Evolutionary conservation across 2,888 invertebrate genomes (phyloP).

Genomic region (Agriopis marginaria): DNA sequence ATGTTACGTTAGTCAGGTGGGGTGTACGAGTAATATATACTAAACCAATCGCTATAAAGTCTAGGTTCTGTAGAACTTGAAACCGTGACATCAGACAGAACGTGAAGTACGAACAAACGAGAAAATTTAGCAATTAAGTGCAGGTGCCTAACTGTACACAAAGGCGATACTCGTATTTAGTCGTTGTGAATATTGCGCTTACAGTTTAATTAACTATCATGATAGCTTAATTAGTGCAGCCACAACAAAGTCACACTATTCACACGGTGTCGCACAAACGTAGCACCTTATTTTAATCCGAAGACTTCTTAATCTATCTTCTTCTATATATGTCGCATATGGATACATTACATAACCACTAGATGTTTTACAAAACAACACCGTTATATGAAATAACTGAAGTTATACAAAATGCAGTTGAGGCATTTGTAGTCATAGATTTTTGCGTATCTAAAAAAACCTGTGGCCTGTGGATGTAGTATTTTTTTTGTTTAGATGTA

Average conservation of each 20-base stretch:
- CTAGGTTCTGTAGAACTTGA: slow-evolving; percentile 24
- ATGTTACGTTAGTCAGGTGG: background rate
- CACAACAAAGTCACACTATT: slow-evolving; percentile 24
- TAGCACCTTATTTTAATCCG: background rate
- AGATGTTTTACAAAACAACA: too few relatives aligned
- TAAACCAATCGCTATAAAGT: slow-evolving; percentile 1
- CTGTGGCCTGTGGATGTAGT: too few relatives aligned
- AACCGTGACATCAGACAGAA: slow-evolving; percentile 46
- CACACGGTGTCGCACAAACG: background rate
- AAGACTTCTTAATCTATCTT: too few relatives aligned
- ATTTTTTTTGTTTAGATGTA: too few relatives aligned
- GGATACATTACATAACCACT: too few relatives aligned
- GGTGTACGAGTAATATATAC: background rate
- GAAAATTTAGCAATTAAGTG: slow-evolving; percentile 62
- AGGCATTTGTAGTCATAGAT: too few relatives aligned
- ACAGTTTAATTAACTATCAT: slow-evolving; percentile 21
- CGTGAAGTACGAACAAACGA: slow-evolving; percentile 43
- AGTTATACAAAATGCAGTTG: too few relatives aligned
- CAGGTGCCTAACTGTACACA: background rate
- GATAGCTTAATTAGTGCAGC: slow-evolving; percentile 8
- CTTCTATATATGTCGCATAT: too few relatives aligned
- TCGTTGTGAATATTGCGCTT: background rate
- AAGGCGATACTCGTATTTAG: background rate
- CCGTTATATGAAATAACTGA: too few relatives aligned
- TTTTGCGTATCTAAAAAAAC: too few relatives aligned